A percentile compares a stretch with the other conserved stretches of the same genome.
Conservation (phyloP, 2,113 vertebrate genomes). For the Anolis carolinensis region DNA sequence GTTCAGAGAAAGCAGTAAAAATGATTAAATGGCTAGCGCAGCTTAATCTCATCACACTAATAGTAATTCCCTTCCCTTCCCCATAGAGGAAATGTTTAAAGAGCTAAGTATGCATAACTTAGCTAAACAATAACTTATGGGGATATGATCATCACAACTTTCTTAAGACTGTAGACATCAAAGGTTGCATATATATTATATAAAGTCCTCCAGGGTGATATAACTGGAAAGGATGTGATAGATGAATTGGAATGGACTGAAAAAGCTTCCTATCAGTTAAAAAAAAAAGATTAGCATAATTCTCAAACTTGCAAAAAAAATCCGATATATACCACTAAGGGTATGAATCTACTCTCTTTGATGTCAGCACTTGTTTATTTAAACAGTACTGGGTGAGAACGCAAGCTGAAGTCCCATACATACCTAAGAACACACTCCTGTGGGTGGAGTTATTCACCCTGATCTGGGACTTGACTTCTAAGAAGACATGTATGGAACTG, state of each 20-base stretch:
- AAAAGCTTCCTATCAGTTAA: not conserved
- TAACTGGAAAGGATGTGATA: not conserved
- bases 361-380: not conserved
- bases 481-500: not conserved
- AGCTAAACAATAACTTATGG: constrained; percentile 11
- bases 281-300: not conserved
- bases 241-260: not conserved
- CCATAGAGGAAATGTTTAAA: constrained; percentile 18
- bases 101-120: constrained; percentile 25
- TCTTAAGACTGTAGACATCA: not conserved
- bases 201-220: not conserved
- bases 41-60: not conserved
- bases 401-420: not conserved
- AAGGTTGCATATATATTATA: not conserved
- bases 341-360: not conserved
- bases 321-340: not conserved
- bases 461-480: not conserved
- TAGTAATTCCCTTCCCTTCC: not conserved
- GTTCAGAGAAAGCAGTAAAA: constrained; percentile 30
- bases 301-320: not conserved
- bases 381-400: not conserved
- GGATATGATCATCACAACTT: not conserved
- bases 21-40: not conserved
- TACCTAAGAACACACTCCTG: not conserved
- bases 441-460: not conserved